Percentiles rank a stretch among this genome's conserved stretches.
Evolutionary conservation across 2,113 vertebrate species (phyloP).

Genomic region (Anhinga rufa): DNA sequence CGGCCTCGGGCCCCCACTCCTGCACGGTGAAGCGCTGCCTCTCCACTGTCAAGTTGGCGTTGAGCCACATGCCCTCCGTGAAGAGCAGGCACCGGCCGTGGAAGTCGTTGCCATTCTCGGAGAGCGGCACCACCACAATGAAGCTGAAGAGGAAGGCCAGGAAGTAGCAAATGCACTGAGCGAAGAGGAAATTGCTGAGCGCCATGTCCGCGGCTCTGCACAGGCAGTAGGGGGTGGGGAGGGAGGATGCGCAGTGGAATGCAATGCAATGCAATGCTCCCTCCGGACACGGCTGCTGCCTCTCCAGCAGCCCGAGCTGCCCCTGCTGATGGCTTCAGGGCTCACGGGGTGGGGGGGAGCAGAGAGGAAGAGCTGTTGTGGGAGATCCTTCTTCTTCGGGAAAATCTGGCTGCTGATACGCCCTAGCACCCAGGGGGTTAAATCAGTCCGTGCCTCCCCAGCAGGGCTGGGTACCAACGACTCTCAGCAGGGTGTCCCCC

Average conservation of each 20-base stretch:
- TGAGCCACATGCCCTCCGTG: conserved; percentile 95
- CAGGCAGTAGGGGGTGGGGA: conserved; percentile 1
- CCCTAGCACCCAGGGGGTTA: not conserved
- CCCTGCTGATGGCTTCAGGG: not conserved
- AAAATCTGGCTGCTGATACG: not conserved
- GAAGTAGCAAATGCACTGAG: conserved; percentile 89
- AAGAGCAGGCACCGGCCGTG: conserved; percentile 92
- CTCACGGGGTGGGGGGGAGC: fast-evolving
- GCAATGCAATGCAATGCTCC: not conserved
- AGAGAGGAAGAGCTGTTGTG: not conserved
- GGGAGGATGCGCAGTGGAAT: conserved; percentile 32
- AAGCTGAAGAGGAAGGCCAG: conserved; percentile 92
- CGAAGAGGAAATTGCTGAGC: conserved; percentile 85
- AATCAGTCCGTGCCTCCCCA: not conserved
- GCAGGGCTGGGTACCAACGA: not conserved
- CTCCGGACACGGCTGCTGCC: not conserved
- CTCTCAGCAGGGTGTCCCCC: not conserved
- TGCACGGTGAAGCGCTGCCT: conserved; percentile 93
- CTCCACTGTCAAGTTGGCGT: conserved; percentile 92
- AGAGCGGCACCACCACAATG: conserved; percentile 90
- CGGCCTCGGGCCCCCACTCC: conserved; percentile 92
- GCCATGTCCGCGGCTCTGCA: conserved; percentile 77
- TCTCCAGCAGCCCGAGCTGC: not conserved
- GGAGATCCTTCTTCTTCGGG: not conserved
- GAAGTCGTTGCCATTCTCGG: conserved; percentile 91